Percentiles rank a stretch among this genome's conserved stretches.
Conservation (phyloP, 2,888 invertebrate genomes). For the Allolobophora icterica region DNA sequence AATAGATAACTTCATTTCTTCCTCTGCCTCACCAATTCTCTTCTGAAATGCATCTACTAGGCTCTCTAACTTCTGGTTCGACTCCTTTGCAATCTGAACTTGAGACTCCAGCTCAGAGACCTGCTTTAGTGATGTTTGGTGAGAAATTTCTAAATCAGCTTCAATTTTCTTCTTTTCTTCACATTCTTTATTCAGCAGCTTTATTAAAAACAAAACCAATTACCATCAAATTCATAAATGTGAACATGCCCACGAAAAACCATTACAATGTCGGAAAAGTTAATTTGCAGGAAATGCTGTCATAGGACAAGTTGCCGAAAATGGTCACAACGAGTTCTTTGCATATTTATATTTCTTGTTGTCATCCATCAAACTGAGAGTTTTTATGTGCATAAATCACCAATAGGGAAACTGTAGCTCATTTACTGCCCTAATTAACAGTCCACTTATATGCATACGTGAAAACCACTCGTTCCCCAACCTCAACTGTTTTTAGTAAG, state of each 20-base stretch:
- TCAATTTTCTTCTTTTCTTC: not conserved
- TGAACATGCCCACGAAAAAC: not conserved
- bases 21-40: not conserved
- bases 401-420: no score
- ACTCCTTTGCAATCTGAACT: not conserved
- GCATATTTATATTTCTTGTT: no score
- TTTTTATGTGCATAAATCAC: no score
- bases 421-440: no score
- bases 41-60: constrained; percentile 5
- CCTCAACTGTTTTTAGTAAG: no score
- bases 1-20: not conserved
- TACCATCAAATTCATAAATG: not conserved
- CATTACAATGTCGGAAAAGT: no score
- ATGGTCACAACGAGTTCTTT: no score
- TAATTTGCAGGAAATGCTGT: no score
- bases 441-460: no score
- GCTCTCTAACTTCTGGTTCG: constrained; percentile 7
- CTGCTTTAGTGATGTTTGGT: not conserved
- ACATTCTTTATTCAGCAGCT: constrained; percentile 4
- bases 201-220: not conserved
- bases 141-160: not conserved
- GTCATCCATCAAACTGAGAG: no score
- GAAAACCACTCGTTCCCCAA: no score
- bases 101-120: not conserved
- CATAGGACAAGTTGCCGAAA: no score